Percentiles rank a stretch among this genome's conserved stretches.
Conservation (phyloP, 35 echinoderm and acorn worm genomes). For the Heliocidaris erythrogramma region DNA sequence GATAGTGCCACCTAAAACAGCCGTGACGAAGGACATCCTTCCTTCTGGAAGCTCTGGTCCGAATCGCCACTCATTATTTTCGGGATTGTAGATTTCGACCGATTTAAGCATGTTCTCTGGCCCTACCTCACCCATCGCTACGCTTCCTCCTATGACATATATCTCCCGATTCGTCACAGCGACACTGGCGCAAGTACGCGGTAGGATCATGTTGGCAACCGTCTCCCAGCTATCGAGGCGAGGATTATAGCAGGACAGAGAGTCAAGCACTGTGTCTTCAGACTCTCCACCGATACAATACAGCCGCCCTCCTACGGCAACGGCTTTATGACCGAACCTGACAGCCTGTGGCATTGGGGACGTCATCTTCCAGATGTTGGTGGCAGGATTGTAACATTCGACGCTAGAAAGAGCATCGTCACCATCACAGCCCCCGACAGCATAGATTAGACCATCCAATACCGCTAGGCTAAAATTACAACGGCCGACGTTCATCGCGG, state of each 20-base stretch:
- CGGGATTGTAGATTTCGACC: constrained; percentile 96
- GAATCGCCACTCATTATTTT: constrained; percentile 94
- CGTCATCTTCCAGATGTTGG: constrained; percentile 78
- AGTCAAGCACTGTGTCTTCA: constrained; percentile 74
- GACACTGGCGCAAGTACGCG: constrained; percentile 82
- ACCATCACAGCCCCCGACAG: constrained; percentile 77
- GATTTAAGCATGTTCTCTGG: constrained; percentile 99
- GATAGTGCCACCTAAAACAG: constrained; percentile 68
- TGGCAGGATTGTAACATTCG: constrained; percentile 87
- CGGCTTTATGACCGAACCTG: constrained; percentile 66
- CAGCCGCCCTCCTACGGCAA: constrained; percentile 79
- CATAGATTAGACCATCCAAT: constrained; percentile 93
- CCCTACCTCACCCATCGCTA: constrained; percentile 80
- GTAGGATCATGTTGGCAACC: constrained; percentile 88
- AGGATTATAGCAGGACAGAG: constrained; percentile 89
- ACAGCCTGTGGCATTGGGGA: constrained; percentile 77
- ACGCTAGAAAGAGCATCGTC: constrained; percentile 61
- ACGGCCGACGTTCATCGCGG: constrained; percentile 78
- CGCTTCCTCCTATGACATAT: constrained; percentile 96
- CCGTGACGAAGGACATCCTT: constrained; percentile 69
- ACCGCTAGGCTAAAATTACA: constrained; percentile 84
- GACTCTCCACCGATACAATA: constrained; percentile 91
- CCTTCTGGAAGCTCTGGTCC: constrained; percentile 97
- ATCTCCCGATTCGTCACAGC: constrained; percentile 91
- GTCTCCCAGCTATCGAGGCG: constrained; percentile 73